These are phyloP conservation scores for Festucalex cinctus DNA, from an alignment of 2,113 vertebrate genomes.

Conservation along the genomic window DNA sequence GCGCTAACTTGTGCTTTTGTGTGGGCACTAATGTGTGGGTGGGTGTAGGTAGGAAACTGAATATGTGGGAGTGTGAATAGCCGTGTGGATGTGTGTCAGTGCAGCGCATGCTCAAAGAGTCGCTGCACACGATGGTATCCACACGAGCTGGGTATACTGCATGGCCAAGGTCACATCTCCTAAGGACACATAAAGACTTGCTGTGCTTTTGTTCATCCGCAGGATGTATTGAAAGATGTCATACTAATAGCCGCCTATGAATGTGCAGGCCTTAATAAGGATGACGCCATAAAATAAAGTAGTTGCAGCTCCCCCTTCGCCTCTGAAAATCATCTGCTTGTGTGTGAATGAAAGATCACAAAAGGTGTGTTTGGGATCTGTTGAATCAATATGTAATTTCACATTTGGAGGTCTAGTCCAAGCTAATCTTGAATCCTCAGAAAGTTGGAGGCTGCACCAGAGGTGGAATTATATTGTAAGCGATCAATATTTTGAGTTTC, in stretches of 20 bases:
- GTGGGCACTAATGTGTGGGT: slow-evolving; percentile 47
- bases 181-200: slow-evolving; percentile 29
- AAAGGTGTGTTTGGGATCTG: slow-evolving; percentile 24
- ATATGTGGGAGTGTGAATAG: slow-evolving; percentile 34
- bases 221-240: not conserved
- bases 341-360: slow-evolving; percentile 17
- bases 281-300: not conserved
- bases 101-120: slow-evolving; percentile 2
- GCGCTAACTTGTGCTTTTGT: slow-evolving; percentile 52
- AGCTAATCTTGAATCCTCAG: slow-evolving; percentile 34
- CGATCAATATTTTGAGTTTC: slow-evolving; percentile 30
- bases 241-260: not conserved
- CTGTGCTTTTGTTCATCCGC: slow-evolving; percentile 30
- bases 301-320: slow-evolving; percentile 17
- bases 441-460: slow-evolving; percentile 27
- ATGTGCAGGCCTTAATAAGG: not conserved
- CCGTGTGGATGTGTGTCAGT: slow-evolving; percentile 24
- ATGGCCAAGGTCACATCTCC: slow-evolving; percentile 43
- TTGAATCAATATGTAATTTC: slow-evolving; percentile 55
- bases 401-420: slow-evolving; percentile 38
- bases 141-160: not conserved
- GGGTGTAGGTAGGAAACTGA: slow-evolving; percentile 26
- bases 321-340: slow-evolving; percentile 16
- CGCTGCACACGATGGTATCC: not conserved
- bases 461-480: slow-evolving; percentile 26